A percentile compares a stretch with the other conserved stretches of the same genome.
phyloP scores from a whole-genome alignment of 1,140 invertebrate genomes.

The Drosophila mojavensis region DNA sequence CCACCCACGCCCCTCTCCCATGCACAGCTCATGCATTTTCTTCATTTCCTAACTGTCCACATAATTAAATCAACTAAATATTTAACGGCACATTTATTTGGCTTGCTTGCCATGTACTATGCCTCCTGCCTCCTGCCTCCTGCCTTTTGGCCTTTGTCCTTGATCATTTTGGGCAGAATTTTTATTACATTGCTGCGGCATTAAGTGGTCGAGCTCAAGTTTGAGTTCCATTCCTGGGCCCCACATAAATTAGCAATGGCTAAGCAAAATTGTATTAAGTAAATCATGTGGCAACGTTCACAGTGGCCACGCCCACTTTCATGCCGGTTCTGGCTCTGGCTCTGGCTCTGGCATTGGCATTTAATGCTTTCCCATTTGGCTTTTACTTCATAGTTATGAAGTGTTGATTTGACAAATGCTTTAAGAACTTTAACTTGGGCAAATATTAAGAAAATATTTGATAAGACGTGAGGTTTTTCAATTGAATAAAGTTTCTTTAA shows the following conservation, averaged over 20 bases:
- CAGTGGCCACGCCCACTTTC: slow-evolving; percentile 17
- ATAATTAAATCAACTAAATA: slow-evolving; percentile 83
- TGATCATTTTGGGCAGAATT: slow-evolving; percentile 58
- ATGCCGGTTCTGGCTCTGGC: not conserved
- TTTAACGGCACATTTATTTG: slow-evolving; percentile 79
- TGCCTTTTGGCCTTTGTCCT: slow-evolving; percentile 7
- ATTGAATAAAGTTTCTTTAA: not conserved
- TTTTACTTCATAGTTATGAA: slow-evolving; percentile 37
- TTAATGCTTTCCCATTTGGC: slow-evolving; percentile 20
- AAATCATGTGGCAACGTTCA: slow-evolving; percentile 60
- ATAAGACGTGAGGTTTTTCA: not conserved
- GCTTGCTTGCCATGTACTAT: slow-evolving; percentile 3
- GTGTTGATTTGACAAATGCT: slow-evolving; percentile 38
- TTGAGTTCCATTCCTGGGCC: slow-evolving; percentile 19
- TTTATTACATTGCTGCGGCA: slow-evolving; percentile 73
- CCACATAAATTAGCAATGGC: slow-evolving; percentile 67
- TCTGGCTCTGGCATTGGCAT: not conserved
- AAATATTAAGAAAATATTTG: not conserved
- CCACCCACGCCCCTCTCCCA: not conserved
- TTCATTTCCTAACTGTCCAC: slow-evolving; percentile 33
- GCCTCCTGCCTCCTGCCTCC: slow-evolving; percentile 9
- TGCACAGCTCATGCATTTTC: no score
- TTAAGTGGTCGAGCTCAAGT: slow-evolving; percentile 67
- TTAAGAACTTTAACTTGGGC: slow-evolving; percentile 10
- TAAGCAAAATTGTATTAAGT: slow-evolving; percentile 64